These are phyloP conservation scores for Caenorhabditis zanzibari DNA, from an alignment of 2,888 invertebrate species.

Conservation along the genomic window DNA sequence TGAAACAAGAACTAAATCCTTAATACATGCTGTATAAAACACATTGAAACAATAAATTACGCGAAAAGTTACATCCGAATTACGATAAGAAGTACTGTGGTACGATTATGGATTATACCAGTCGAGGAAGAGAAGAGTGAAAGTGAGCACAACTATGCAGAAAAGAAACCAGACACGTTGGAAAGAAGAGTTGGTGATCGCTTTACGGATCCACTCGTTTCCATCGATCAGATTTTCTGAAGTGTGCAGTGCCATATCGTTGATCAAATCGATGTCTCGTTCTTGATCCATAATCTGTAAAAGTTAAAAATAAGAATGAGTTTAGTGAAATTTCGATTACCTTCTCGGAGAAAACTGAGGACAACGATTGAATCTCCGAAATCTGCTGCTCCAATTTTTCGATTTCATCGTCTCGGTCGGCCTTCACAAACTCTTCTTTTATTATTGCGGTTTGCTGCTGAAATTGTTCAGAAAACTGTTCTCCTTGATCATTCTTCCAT, in stretches of 20 bases:
- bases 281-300: conserved; percentile 86
- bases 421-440: conserved; percentile 47
- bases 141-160: conserved; percentile 95
- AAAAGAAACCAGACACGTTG: conserved; percentile 95
- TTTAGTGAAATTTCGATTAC: no score
- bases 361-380: conserved; percentile 94
- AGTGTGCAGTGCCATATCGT: conserved; percentile 92
- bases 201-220: conserved; percentile 95
- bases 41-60: not conserved
- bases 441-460: conserved; percentile 50
- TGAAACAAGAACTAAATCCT: conserved; percentile 27
- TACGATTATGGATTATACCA: conserved; percentile 91
- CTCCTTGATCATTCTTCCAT: conserved; percentile 53
- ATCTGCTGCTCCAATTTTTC: conserved; percentile 88
- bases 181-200: conserved; percentile 97
- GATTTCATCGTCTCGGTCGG: conserved; percentile 72
- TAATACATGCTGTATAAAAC: conserved; percentile 21
- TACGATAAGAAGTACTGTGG: not conserved
- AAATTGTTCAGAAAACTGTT: conserved; percentile 39
- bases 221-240: conserved; percentile 97
- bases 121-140: conserved; percentile 95
- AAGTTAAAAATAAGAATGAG: no score
- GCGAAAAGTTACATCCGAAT: not conserved
- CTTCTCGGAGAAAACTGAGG: conserved; percentile 96
- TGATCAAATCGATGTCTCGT: conserved; percentile 93